Evolutionary conservation across 2,888 invertebrate genomes (phyloP).

Genomic region (Busseola fusca): DNA sequence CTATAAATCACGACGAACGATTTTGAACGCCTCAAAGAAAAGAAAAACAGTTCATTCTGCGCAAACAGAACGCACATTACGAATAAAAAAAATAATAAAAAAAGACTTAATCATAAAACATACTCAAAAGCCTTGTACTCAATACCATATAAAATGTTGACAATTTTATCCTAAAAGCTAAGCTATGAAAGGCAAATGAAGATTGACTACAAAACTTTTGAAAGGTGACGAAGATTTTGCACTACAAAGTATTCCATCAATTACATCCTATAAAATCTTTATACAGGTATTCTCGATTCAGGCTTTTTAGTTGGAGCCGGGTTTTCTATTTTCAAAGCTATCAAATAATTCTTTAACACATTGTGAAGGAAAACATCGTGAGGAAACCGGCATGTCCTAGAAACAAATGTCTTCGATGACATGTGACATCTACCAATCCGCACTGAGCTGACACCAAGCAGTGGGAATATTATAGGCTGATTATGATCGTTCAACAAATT

Average conservation of each 20-base stretch:
- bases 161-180: not conserved
- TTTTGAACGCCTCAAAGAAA: not conserved
- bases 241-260: not conserved
- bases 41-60: too few species aligned
- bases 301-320: not conserved
- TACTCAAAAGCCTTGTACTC: too few species aligned
- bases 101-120: too few species aligned
- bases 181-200: not conserved
- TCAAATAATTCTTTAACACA: not conserved
- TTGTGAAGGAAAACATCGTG: not conserved
- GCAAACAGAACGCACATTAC: too few species aligned
- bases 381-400: too few species aligned
- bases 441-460: too few species aligned
- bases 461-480: too few species aligned
- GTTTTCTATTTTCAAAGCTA: not conserved
- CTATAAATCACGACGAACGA: slow-evolving; percentile 35
- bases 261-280: not conserved
- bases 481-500: too few species aligned
- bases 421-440: too few species aligned
- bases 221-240: not conserved
- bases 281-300: not conserved
- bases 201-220: not conserved
- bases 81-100: too few species aligned
- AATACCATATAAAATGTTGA: too few species aligned
- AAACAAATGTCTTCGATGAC: not conserved